Base-by-base conservation (phyloP, 1,140 invertebrate species). In the Magallana ariakensis region DNA sequence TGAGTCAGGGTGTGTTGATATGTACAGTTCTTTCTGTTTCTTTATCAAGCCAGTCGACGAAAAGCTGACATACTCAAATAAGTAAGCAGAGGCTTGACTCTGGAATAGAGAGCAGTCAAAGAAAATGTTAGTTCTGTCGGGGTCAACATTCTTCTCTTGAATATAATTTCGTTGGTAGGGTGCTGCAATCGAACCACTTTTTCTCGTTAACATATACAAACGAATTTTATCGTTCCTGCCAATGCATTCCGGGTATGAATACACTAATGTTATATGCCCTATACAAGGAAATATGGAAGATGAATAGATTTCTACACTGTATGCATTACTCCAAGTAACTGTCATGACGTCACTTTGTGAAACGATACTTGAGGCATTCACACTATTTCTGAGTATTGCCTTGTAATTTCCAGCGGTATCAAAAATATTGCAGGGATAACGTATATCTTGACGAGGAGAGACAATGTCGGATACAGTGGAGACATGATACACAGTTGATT, bases 21-120 rank as follows among this genome's bases (percentile, higher is more conserved):
- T 33, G 86, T 91, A 92, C 11, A 83, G 26, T 46, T 89, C 62
- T 9, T 81, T 87, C 82, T 93, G 92, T 33, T 91, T 90, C 15
- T 87, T 85, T 8, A 93, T 89, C 10, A 86, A 87, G 8, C 89
- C 89, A 15, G 46, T 82, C 15, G 80, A 84, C 56, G 92, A 87
- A 66, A 90, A 88, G 53, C 86, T 93, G 81, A 92, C 91, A 33
- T 93, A 93, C 0, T 88, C 85, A 80, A 93, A 92, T 80, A 90
- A 92, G 66, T 89, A 93, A 6, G 91, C 91, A n/a, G 82, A 83
- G 6, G 90, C 87, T 15, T 66, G 75, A 15, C 80, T 46, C 60
- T 88, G 85, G 85, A 91, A 91, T 26, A 90, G 75, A 82, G 56
- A 22, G 75, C 92, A 93, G 22, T 88, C 70, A 54, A 92, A 90